phyloP scores from a whole-genome alignment of 2,888 invertebrate genomes.

The Liposcelis brunnea region DNA sequence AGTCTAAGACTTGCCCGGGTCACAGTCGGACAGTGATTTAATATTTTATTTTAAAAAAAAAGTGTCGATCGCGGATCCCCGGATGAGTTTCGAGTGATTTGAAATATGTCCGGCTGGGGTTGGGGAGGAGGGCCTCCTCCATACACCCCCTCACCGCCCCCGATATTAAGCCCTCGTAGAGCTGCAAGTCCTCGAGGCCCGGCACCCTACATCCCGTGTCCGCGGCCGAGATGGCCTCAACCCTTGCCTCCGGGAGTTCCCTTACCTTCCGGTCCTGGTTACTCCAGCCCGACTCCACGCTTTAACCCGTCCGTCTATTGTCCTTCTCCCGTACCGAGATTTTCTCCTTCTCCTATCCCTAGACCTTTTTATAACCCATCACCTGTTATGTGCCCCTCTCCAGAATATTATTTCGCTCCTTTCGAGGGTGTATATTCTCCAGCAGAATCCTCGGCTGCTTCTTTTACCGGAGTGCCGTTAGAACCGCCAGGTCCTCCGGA shows the following conservation, averaged over 20 bases:
- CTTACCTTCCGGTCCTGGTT: slow-evolving; percentile 30
- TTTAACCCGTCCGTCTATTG: slow-evolving; percentile 30
- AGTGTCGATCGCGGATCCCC: no score
- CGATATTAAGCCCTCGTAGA: slow-evolving; percentile 1
- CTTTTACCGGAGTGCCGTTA: slow-evolving; percentile 54
- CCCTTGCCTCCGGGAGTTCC: slow-evolving; percentile 29
- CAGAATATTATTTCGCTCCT: slow-evolving; percentile 20
- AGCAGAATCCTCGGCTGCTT: slow-evolving; percentile 12
- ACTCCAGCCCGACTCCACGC: slow-evolving; percentile 25
- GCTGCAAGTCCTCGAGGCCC: slow-evolving; percentile 12
- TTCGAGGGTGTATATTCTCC: slow-evolving; percentile 15
- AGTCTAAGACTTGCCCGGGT: no score
- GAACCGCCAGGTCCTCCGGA: slow-evolving; percentile 50
- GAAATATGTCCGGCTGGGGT: slow-evolving; percentile 10
- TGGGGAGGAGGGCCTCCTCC: slow-evolving; percentile 18
- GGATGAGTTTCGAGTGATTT: no score
- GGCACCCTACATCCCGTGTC: slow-evolving; percentile 41
- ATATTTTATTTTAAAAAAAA: no score
- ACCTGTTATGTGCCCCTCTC: slow-evolving; percentile 39
- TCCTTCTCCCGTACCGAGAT: slow-evolving; percentile 21
- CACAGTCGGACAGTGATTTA: no score
- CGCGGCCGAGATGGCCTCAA: slow-evolving; percentile 46
- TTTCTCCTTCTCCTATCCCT: background rate
- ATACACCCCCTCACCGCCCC: slow-evolving; percentile 35
- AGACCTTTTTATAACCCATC: slow-evolving; percentile 30